Conservation (phyloP, 2,113 vertebrate genomes). For the Motacilla tschutschensis region DNA sequence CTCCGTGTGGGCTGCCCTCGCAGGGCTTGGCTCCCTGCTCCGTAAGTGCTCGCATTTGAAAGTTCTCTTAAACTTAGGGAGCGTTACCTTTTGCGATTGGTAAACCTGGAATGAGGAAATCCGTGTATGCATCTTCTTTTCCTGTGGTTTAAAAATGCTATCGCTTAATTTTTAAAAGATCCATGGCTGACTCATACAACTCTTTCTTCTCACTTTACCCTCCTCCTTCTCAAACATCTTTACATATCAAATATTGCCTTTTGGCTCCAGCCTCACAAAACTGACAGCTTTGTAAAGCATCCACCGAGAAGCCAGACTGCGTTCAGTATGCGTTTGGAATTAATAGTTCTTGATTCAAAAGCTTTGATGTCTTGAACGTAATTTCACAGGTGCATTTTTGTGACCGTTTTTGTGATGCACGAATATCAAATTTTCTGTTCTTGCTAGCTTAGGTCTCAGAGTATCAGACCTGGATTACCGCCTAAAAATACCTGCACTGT, state of each 20-base stretch:
- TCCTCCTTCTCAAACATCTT: conserved; percentile 59
- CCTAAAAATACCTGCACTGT: neutral
- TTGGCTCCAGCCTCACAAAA: conserved; percentile 46
- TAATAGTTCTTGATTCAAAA: conserved; percentile 43
- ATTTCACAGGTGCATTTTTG: conserved; percentile 44
- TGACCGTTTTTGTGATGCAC: neutral
- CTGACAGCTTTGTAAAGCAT: conserved; percentile 60
- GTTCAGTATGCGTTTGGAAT: conserved; percentile 37
- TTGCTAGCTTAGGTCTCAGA: neutral
- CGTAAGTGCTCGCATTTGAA: neutral
- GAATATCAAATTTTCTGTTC: neutral
- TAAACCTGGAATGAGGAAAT: conserved; percentile 27
- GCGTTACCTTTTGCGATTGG: neutral
- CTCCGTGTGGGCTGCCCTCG: neutral
- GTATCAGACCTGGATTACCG: neutral
- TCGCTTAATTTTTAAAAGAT: conserved; percentile 17
- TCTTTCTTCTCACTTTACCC: conserved; percentile 37
- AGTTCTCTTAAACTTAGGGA: conserved; percentile 26
- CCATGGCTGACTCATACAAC: conserved; percentile 36
- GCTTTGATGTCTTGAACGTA: conserved; percentile 17
- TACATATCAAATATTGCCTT: conserved; percentile 57
- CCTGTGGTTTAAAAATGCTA: neutral
- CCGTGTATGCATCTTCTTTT: neutral
- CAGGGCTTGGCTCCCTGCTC: neutral
- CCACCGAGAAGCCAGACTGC: conserved; percentile 35